phyloP scores from a whole-genome alignment of 1,140 invertebrate genomes.

The Caenorhabditis tropicalis region DNA sequence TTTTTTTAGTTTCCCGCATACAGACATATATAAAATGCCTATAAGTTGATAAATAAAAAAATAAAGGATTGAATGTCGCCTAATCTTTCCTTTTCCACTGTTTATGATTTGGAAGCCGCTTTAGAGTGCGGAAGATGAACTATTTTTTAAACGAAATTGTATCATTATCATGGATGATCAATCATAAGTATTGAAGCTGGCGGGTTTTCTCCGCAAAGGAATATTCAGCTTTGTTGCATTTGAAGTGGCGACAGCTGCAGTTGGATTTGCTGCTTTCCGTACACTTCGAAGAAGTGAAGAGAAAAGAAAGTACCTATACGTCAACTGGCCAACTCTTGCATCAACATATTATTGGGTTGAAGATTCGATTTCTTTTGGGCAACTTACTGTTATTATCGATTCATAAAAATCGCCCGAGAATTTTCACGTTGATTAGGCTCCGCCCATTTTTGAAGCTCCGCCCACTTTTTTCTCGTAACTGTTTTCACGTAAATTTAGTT shows the following conservation, averaged over 20 bases:
- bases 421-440: too few relatives aligned
- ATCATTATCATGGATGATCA: too few relatives aligned
- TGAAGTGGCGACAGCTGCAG: conserved; percentile 48
- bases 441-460: too few relatives aligned
- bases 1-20: too few relatives aligned
- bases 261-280: conserved; percentile 47
- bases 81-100: too few relatives aligned
- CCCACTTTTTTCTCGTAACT: too few relatives aligned
- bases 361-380: conserved; percentile 57
- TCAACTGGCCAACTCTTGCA: conserved; percentile 46
- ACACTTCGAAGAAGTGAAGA: conserved; percentile 53
- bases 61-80: too few relatives aligned
- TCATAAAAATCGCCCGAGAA: too few relatives aligned
- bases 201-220: conserved; percentile 51
- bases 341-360: conserved; percentile 57
- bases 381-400: conserved; percentile 49
- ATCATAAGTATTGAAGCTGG: conserved; percentile 48
- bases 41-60: not conserved
- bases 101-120: too few relatives aligned
- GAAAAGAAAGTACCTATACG: conserved; percentile 50
- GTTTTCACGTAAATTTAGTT: too few relatives aligned
- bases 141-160: too few relatives aligned
- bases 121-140: too few relatives aligned
- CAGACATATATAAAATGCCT: not conserved
- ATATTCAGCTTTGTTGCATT: conserved; percentile 48